Evolutionary conservation across 1,140 invertebrate genomes (phyloP).

Genomic region (Drosophila neocordata): DNA sequence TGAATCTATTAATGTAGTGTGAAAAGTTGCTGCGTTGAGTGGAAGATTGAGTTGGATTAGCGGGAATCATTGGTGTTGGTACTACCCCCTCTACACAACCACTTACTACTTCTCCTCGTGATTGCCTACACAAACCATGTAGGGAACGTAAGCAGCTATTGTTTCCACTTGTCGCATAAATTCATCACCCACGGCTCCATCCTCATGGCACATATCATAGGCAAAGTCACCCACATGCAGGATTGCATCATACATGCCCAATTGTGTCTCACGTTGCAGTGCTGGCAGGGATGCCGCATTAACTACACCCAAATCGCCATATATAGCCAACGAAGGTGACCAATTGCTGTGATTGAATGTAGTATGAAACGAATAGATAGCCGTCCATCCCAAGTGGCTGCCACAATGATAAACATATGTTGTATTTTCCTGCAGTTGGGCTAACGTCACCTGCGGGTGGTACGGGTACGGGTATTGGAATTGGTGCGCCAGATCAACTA

Average conservation of each 20-base stretch:
- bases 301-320: constrained; percentile 95
- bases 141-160: constrained; percentile 93
- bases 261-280: constrained; percentile 91
- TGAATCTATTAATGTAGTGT: constrained; percentile 92
- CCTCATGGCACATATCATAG: constrained; percentile 94
- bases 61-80: not conserved
- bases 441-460: constrained; percentile 84
- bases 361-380: constrained; percentile 90
- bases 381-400: constrained; percentile 91
- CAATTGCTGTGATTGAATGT: constrained; percentile 86
- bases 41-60: not conserved
- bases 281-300: constrained; percentile 93
- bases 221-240: constrained; percentile 98
- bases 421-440: constrained; percentile 85
- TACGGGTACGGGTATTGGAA: constrained; percentile 82
- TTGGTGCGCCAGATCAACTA: constrained; percentile 83
- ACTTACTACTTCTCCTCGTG: constrained; percentile 92
- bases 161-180: constrained; percentile 96
- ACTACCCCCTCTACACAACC: not conserved
- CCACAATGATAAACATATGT: constrained; percentile 93
- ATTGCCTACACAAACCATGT: constrained; percentile 96
- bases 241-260: constrained; percentile 92
- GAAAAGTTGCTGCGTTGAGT: constrained; percentile 91
- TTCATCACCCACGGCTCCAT: constrained; percentile 92
- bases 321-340: constrained; percentile 92